Conservation (phyloP, 2,888 invertebrate genomes). For the Nebria brevicollis region DNA sequence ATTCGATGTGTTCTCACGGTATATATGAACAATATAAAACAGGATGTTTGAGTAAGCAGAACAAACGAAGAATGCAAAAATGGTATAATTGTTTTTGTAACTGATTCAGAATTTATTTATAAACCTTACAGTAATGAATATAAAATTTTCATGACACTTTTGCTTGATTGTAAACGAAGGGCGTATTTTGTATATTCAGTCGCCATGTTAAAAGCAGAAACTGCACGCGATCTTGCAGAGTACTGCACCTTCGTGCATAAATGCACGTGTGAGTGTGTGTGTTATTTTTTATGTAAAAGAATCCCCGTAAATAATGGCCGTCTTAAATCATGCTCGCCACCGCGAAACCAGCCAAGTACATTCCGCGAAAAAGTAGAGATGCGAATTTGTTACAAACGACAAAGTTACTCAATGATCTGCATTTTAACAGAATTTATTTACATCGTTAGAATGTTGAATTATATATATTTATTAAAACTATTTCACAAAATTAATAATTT, state of each 20-base stretch:
- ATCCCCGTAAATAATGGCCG: conserved; percentile 36
- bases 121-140: neutral
- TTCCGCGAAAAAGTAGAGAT: neutral
- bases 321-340: conserved; percentile 39
- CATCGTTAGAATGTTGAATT: too few species aligned
- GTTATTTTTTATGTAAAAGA: conserved; percentile 36
- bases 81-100: too few species aligned
- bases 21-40: neutral
- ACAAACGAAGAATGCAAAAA: neutral
- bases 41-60: neutral
- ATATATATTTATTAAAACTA: too few species aligned
- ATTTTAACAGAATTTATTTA: too few species aligned
- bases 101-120: too few species aligned
- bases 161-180: neutral
- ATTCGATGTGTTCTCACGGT: neutral
- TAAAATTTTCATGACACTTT: neutral
- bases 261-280: conserved; percentile 15
- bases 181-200: neutral
- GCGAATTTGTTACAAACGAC: neutral
- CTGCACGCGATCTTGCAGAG: conserved; percentile 34
- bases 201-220: conserved; percentile 24
- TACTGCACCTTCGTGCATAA: conserved; percentile 17
- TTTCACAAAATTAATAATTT: too few species aligned
- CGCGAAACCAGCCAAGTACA: conserved; percentile 14
- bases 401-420: neutral